These are phyloP conservation scores for Oedothorax gibbosus DNA, from an alignment of 1,140 invertebrate genomes.

Conservation along the genomic window DNA sequence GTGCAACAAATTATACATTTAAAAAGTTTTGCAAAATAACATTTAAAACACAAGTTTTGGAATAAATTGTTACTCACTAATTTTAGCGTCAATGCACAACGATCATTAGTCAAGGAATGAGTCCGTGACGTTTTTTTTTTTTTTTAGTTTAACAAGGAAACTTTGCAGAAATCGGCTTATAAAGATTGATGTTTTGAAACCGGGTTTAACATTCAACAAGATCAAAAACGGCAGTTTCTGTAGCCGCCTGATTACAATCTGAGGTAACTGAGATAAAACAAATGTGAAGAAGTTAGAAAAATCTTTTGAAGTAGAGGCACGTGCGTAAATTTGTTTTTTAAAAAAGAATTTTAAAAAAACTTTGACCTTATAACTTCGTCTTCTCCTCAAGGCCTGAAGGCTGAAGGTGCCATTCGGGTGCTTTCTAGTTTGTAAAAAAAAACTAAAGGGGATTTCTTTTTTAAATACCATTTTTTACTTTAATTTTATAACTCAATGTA, in stretches of 20 bases:
- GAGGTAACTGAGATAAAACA: too few species aligned
- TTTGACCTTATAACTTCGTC: slow-evolving; percentile 38
- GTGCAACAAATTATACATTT: background rate
- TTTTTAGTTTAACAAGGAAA: background rate
- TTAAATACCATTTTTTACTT: background rate
- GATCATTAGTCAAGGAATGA: background rate
- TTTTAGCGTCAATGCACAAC: background rate
- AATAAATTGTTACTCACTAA: slow-evolving; percentile 12
- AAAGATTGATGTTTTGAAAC: slow-evolving; percentile 22
- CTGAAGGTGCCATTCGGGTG: slow-evolving; percentile 47
- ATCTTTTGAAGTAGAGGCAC: too few species aligned
- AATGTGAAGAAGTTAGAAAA: too few species aligned
- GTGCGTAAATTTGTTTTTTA: too few species aligned
- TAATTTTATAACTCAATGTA: background rate
- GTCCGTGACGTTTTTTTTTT: background rate
- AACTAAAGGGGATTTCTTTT: background rate
- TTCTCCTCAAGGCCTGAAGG: too few species aligned
- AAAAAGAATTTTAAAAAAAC: background rate
- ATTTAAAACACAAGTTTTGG: background rate
- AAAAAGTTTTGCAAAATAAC: background rate
- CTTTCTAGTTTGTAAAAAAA: background rate
- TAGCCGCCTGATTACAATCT: too few species aligned
- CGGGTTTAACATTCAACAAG: background rate
- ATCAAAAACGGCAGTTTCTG: too few species aligned
- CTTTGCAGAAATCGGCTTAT: slow-evolving; percentile 5